Conservation (phyloP, 2,113 vertebrate genomes). For the Hepsetus odoe region DNA sequence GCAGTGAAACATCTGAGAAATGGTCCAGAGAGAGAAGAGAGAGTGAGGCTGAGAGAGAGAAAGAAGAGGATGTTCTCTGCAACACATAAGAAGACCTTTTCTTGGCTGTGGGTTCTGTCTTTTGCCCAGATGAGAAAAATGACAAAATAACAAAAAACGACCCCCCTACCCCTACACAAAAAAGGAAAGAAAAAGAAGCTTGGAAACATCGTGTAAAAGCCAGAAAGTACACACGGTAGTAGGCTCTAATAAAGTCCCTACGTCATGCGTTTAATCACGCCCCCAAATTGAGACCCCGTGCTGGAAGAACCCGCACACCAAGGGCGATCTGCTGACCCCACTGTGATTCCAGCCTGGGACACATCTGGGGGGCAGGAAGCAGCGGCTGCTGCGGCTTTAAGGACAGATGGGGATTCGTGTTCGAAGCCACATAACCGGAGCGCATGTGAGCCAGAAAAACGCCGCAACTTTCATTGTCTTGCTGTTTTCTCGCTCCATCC, state of each 20-base stretch:
- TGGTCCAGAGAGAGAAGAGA: background rate
- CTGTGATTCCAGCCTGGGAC: background rate
- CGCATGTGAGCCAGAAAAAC: background rate
- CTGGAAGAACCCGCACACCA: background rate
- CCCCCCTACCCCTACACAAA: too few relatives aligned
- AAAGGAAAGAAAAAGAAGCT: background rate
- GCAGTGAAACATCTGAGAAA: background rate
- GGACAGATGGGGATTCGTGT: constrained; percentile 60
- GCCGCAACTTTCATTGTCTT: constrained; percentile 20
- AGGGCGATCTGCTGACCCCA: background rate
- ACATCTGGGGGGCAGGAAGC: background rate
- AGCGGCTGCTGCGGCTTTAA: constrained; percentile 73
- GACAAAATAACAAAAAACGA: background rate
- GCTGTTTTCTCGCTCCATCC: constrained; percentile 15
- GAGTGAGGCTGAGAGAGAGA: constrained; percentile 39
- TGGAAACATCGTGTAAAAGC: too few relatives aligned
- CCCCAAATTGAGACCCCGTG: background rate
- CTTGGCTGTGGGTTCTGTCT: background rate
- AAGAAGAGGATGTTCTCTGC: background rate
- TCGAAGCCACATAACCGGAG: background rate
- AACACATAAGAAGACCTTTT: background rate
- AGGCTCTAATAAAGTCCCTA: constrained; percentile 13
- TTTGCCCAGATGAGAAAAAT: background rate
- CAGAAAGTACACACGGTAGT: constrained; percentile 4
- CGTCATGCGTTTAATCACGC: background rate